Conservation (phyloP, 2,113 vertebrate genomes). For the Sturnus vulgaris region DNA sequence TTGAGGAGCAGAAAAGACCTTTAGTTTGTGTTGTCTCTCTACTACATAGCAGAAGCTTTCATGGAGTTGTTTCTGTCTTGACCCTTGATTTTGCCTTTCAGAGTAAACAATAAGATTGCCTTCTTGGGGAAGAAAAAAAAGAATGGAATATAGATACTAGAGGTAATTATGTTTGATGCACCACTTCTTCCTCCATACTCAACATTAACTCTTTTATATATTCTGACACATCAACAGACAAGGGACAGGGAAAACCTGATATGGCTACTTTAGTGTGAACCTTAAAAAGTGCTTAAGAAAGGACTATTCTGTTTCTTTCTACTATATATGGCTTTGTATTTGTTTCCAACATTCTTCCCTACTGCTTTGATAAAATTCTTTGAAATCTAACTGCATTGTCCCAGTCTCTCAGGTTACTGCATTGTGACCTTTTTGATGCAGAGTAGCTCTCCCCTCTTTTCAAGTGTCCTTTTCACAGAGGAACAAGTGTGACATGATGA, state of each 20-base stretch:
- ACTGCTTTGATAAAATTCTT: not conserved
- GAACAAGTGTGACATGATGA: not conserved
- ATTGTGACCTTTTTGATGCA: not conserved
- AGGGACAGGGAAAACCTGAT: not conserved
- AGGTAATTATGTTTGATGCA: not conserved
- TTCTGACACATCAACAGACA: not conserved
- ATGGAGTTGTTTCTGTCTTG: not conserved
- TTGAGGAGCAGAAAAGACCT: not conserved
- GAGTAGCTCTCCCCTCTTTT: not conserved
- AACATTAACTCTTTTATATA: not conserved
- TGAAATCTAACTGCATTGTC: not conserved
- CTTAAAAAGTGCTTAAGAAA: not conserved
- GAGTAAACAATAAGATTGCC: not conserved
- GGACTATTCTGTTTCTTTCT: not conserved
- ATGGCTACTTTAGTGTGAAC: not conserved
- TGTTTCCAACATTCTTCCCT: not conserved
- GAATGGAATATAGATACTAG: not conserved
- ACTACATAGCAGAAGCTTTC: not conserved
- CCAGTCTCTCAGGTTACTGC: not conserved
- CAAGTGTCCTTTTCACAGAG: not conserved
- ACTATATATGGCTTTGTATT: not conserved
- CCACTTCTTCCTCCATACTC: not conserved
- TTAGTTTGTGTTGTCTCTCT: not conserved
- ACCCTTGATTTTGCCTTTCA: constrained; percentile 6
- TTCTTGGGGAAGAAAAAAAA: not conserved